Evolutionary conservation across 2,888 invertebrate genomes (phyloP), one percentile per base, ranked within the genome.

Genomic region (Charanyca ferruginea): DNA sequence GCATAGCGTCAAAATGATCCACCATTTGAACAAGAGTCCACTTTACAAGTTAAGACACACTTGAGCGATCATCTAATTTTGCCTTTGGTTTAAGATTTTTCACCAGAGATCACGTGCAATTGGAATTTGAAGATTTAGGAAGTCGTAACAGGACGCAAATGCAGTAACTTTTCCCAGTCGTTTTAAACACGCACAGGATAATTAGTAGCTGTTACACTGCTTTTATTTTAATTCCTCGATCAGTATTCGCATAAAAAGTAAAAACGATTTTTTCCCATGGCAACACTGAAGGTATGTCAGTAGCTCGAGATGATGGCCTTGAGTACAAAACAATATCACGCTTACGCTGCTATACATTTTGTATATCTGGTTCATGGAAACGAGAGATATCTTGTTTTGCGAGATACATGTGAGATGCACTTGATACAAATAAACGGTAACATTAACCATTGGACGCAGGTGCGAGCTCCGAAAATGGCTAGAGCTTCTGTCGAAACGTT

Each of bases 231-330:
- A 79, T 80, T 45, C 61, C 45, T 49, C 28, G 65, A 68, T 71
- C 47, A 66, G 61, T 66, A 68, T 68, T 57, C 44, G 22, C 35
- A 61, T 59, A 61, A 77, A 66, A 66, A 66, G 42, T 25, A 62
- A 65, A 62, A 79, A 58, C 32, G n/a, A 20, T 5, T 63, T 63
- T 65, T 72, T 74, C 69, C 58, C 79, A 78, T 81, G 69, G 67
- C 9, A 67, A 67, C 65, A 61, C 67, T 73, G 73, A 72, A 75
- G 74, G 71, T 76, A 80, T 74, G 80, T 69, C 61, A 80, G 79
- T 84, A 72, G 68, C 70, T 77, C 77, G 80, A 84, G 86, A 83
- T 44, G 83, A 74, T 74, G 83, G 75, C 89, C 89, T 89, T 89
- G 89, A 80, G 61, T 73, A 71, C 52, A 71, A 53, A 80, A 81